Percentiles rank a stretch among this genome's conserved stretches.
phyloP scores from a whole-genome alignment of 1,140 invertebrate genomes.

The Drosophila jambulina region DNA sequence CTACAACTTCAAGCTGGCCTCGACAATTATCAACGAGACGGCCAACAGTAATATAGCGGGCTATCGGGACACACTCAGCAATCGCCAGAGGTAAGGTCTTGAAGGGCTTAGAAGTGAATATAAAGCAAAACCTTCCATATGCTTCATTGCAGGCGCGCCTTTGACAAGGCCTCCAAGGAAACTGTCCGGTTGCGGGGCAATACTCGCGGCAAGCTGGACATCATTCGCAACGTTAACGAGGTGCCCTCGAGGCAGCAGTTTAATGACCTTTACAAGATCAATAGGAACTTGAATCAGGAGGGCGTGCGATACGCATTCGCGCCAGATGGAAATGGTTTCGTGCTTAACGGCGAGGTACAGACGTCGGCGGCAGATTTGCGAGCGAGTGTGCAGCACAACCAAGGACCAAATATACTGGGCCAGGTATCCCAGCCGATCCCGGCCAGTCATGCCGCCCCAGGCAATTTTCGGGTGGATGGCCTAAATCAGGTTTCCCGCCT shows the following conservation, averaged over 20 bases:
- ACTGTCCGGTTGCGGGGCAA: slow-evolving; percentile 61
- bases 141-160: slow-evolving; percentile 48
- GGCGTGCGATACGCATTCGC: slow-evolving; percentile 59
- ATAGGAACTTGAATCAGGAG: slow-evolving; percentile 60
- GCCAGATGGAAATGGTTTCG: slow-evolving; percentile 40
- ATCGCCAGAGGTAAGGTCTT: slow-evolving; percentile 52
- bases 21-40: slow-evolving; percentile 66
- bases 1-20: slow-evolving; percentile 72
- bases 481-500: slow-evolving; percentile 12
- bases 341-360: slow-evolving; percentile 63
- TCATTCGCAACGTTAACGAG: slow-evolving; percentile 77
- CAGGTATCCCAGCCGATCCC: slow-evolving; percentile 47
- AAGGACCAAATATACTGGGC: slow-evolving; percentile 58
- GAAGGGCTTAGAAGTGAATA: neutral
- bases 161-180: slow-evolving; percentile 72
- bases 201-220: slow-evolving; percentile 59
- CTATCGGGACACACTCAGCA: slow-evolving; percentile 63
- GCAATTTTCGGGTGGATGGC: neutral
- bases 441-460: slow-evolving; percentile 5
- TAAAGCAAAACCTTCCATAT: neutral
- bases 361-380: slow-evolving; percentile 50
- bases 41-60: slow-evolving; percentile 35
- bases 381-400: slow-evolving; percentile 67
- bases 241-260: slow-evolving; percentile 70
- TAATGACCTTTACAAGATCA: slow-evolving; percentile 78